Conservation (phyloP, 2,888 invertebrate species). For the Cataglyphis rosenhaueri region DNA sequence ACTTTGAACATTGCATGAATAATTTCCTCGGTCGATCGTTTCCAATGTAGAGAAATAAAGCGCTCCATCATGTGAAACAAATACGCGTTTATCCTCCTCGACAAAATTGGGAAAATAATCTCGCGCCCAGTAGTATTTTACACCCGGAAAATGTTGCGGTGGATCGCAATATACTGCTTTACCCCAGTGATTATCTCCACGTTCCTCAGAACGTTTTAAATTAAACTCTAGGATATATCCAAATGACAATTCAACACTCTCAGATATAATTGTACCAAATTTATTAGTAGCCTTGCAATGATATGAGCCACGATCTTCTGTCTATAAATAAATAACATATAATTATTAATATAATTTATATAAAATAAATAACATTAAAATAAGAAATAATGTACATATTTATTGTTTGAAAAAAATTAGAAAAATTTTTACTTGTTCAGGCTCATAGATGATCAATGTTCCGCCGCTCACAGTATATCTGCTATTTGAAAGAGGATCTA, state of each 20-base stretch:
- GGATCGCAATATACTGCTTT: slow-evolving; percentile 97
- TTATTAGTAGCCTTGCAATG: slow-evolving; percentile 96
- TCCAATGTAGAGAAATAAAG: slow-evolving; percentile 98
- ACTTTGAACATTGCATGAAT: slow-evolving; percentile 96
- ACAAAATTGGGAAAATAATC: slow-evolving; percentile 96
- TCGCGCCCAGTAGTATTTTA: slow-evolving; percentile 96
- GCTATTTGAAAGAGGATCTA: slow-evolving; percentile 91
- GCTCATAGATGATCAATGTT: slow-evolving; percentile 94
- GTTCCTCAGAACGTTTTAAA: slow-evolving; percentile 93
- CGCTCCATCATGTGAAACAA: slow-evolving; percentile 97
- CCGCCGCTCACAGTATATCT: slow-evolving; percentile 97
- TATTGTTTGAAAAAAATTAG: slow-evolving; percentile 9
- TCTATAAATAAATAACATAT: slow-evolving; percentile 83
- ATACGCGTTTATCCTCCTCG: slow-evolving; percentile 96
- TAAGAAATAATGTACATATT: slow-evolving; percentile 5
- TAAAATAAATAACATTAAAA: slow-evolving; percentile 41
- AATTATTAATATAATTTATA: slow-evolving; percentile 22
- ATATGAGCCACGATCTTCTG: slow-evolving; percentile 94
- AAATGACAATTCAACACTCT: slow-evolving; percentile 94
- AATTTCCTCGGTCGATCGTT: slow-evolving; percentile 94
- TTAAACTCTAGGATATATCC: slow-evolving; percentile 96
- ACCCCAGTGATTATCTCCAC: slow-evolving; percentile 96
- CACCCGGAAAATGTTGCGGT: slow-evolving; percentile 95
- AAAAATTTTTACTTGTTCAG: slow-evolving; percentile 87
- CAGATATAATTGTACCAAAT: slow-evolving; percentile 95